Evolutionary conservation across 2,888 invertebrate genomes (phyloP), one percentile per base, ranked within the genome.

Genomic region (Xestoiulus laeticollis): DNA sequence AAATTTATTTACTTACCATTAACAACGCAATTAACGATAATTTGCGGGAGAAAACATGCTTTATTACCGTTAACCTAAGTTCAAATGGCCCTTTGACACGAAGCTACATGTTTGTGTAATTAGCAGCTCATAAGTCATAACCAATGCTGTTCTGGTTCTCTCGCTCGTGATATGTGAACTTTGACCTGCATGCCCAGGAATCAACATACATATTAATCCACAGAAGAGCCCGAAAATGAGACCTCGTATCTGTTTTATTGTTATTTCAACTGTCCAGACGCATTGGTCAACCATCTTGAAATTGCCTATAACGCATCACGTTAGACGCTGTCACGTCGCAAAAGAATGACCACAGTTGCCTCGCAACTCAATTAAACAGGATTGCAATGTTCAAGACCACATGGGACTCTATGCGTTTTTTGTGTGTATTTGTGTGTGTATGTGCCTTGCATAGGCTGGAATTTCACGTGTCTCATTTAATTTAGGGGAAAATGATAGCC

Each of bases 291-390:
- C 16, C 53, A 53, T 53, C 53, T 53, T 53, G 16, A 19, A 53
- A n/a, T n/a, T n/a, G n/a, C n/a, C n/a, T n/a, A n/a, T n/a, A n/a
- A n/a, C n/a, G n/a, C n/a, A n/a, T n/a, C n/a, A 53, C 53, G 53
- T 19, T 19, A 53, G 16, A 53, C 12, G 53, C 19, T 53, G 53
- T 59, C 59, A 10, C 6, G 3, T 59, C 6, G 59, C 22, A 5
- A 59, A 22, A n/a, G 59, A 59, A 59, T 59, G 59, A 22, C 59
- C 59, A 22, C 59, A 59, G 6, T 59, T 59, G 59, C 59, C 22
- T n/a, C 59, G 22, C 59, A 59, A 59, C 59, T 59, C 59, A 59
- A 59, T 59, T 59, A 59, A 59, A 59, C 59, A 59, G 59, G 59
- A 59, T 59, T 59, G 59, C 59, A 59, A 22, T 22, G 6, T 12